These are phyloP conservation scores for Sinopyrophorus schimmeli DNA, from an alignment of 2,888 invertebrate species.

Conservation along the genomic window DNA sequence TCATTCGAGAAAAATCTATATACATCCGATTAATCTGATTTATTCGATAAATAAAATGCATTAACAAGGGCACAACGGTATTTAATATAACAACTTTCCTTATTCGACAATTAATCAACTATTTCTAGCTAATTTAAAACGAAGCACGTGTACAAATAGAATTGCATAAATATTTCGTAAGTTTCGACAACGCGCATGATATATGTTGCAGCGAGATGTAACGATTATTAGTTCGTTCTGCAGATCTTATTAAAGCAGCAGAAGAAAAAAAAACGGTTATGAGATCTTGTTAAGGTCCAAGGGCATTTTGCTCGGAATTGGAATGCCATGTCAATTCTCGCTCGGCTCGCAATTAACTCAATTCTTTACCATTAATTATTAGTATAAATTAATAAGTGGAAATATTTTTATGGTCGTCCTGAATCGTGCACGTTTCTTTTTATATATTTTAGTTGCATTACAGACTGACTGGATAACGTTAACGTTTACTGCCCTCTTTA, in stretches of 20 bases:
- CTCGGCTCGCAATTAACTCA: conserved; percentile 18
- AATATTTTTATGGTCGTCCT: conserved; percentile 36
- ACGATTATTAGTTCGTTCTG: no score
- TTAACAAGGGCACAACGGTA: no score
- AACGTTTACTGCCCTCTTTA: background rate
- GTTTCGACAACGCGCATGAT: conserved; percentile 4
- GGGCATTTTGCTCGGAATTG: conserved; percentile 32
- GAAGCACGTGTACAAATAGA: conserved; percentile 9
- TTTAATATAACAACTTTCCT: no score
- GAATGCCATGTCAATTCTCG: conserved; percentile 19
- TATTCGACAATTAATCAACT: no score
- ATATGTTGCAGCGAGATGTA: conserved; percentile 8
- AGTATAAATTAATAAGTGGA: conserved; percentile 36
- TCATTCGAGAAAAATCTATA: no score
- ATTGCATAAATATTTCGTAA: conserved; percentile 15
- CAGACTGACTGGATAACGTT: background rate
- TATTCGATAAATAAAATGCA: no score
- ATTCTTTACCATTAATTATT: conserved; percentile 32
- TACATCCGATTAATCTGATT: no score
- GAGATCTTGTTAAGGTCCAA: conserved; percentile 27
- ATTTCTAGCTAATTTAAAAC: conserved; percentile 8
- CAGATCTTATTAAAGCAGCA: no score
- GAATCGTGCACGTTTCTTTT: conserved; percentile 37
- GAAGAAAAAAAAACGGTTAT: no score
- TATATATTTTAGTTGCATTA: conserved; percentile 18